Evolutionary conservation across 2,797 vertebrate species (phyloP).

Genomic region (Scyliorhinus canicula): DNA sequence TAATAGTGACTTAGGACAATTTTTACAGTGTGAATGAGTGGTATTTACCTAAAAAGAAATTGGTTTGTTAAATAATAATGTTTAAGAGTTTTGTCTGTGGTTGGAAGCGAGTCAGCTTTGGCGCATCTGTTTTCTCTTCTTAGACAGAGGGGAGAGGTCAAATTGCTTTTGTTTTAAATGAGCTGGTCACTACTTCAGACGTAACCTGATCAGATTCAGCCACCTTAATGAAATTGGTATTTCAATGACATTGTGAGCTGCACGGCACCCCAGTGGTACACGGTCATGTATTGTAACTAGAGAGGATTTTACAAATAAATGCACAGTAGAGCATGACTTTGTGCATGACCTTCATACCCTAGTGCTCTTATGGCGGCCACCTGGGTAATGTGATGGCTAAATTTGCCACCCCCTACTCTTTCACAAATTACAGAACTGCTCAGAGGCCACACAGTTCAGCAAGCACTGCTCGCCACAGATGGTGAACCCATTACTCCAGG

Average conservation of each 20-base stretch:
- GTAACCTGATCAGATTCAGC: constrained; percentile 64
- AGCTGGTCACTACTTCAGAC: constrained; percentile 65
- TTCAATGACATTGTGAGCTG: constrained; percentile 53
- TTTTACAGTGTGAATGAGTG: constrained; percentile 49
- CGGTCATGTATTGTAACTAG: constrained; percentile 41
- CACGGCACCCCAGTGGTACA: constrained; percentile 42
- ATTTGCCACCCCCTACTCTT: constrained; percentile 43
- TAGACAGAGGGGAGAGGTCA: constrained; percentile 70
- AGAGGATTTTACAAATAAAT: constrained; percentile 54
- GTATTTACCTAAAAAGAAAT: constrained; percentile 55
- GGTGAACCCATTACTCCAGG: constrained; percentile 7
- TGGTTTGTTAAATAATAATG: constrained; percentile 59
- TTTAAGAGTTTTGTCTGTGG: constrained; percentile 68
- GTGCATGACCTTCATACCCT: constrained; percentile 62
- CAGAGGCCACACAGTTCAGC: constrained; percentile 35
- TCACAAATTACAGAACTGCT: constrained; percentile 38
- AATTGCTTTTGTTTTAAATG: constrained; percentile 69
- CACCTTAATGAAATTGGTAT: constrained; percentile 59
- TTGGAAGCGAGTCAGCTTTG: constrained; percentile 77
- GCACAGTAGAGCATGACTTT: constrained; percentile 53
- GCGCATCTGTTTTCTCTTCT: constrained; percentile 83
- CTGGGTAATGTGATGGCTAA: constrained; percentile 49
- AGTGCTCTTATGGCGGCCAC: constrained; percentile 48
- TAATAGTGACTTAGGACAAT: constrained; percentile 52
- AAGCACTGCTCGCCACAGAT: constrained; percentile 38